Conservation (phyloP, 2,113 vertebrate species). For the Anarhynchus alexandrinus region DNA sequence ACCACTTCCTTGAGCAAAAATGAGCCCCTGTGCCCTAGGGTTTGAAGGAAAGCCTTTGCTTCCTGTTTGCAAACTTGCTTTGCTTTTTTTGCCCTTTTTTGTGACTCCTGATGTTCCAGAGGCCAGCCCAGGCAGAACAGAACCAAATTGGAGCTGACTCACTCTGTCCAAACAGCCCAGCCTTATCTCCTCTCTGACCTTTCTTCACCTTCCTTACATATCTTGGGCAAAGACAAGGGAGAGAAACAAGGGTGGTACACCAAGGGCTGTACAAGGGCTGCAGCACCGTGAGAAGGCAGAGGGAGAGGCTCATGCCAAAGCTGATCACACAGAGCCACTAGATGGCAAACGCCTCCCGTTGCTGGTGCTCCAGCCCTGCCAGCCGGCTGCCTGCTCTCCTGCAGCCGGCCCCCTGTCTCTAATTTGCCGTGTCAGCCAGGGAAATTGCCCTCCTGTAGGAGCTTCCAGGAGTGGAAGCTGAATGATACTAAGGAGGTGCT, state of each 20-base stretch:
- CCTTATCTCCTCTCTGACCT: neutral
- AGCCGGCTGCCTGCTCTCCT: neutral
- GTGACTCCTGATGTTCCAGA: neutral
- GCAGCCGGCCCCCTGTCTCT: neutral
- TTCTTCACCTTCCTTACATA: neutral
- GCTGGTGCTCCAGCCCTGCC: neutral
- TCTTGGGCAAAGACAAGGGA: neutral
- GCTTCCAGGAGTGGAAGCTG: neutral
- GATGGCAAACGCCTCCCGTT: neutral
- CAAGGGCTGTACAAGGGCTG: neutral
- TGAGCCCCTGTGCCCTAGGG: no score
- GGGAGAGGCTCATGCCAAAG: neutral
- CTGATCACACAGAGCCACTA: neutral
- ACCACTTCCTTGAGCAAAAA: no score
- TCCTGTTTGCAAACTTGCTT: no score
- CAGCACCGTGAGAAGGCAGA: neutral
- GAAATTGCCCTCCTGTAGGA: neutral
- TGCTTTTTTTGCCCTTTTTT: no score
- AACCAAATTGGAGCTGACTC: neutral
- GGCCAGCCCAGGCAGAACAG: neutral
- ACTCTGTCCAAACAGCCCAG: neutral
- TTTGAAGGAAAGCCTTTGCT: no score
- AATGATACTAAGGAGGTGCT: fast-evolving
- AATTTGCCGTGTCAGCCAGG: fast-evolving
- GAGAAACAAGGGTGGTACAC: neutral